Conservation (phyloP, 2,113 vertebrate species). For the Poicephalus meyeri region DNA sequence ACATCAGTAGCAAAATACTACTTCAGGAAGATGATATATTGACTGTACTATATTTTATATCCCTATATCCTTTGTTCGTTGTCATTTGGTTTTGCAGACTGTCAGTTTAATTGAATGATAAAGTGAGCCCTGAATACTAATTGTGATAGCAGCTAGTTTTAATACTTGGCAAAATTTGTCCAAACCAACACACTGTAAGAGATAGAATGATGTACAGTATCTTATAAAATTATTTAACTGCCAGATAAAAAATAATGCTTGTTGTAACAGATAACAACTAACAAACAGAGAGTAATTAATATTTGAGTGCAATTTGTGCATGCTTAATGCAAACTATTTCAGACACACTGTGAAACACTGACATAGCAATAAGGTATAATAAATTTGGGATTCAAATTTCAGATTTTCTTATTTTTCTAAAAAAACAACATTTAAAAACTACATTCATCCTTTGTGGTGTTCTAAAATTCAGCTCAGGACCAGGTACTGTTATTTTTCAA, state of each 20-base stretch:
- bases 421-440: neutral
- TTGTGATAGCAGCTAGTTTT: neutral
- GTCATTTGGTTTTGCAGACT: neutral
- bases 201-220: neutral
- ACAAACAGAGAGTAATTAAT: neutral
- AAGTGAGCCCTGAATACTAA: neutral
- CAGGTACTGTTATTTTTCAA: neutral
- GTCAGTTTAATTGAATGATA: neutral
- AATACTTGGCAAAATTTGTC: neutral
- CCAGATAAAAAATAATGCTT: neutral
- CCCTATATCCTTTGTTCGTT: neutral
- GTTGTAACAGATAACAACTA: neutral
- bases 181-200: neutral
- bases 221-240: neutral
- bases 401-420: neutral
- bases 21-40: neutral
- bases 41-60: fast-evolving
- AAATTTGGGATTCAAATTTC: neutral
- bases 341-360: neutral
- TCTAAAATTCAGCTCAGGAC: neutral
- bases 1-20: neutral
- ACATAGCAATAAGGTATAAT: neutral
- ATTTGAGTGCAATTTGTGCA: neutral
- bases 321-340: neutral
- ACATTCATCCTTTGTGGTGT: neutral